Base-by-base conservation (phyloP, 2,888 invertebrate genomes). In the Achlya flavicornis region DNA sequence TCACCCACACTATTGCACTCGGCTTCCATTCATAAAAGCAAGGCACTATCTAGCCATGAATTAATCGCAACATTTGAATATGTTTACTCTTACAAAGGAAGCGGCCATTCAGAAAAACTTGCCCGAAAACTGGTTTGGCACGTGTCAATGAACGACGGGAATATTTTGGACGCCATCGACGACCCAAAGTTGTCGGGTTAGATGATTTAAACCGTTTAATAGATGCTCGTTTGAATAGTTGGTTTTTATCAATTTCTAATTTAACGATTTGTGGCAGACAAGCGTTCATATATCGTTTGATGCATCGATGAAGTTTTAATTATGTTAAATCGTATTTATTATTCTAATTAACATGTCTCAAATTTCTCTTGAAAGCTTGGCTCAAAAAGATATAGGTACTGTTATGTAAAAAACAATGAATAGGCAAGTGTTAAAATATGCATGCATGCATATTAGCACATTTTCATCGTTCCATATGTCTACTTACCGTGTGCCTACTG, bases 51-150 rank as follows among this genome's bases (percentile, higher is more conserved):
- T 86, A 91, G 88, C 92, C 85, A 92, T 93, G 93, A 93, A 93
- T 93, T 93, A 93, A 93, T 93, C 92, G 93, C 93, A 92, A 93
- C 92, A 91, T 93, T 93, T 91, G 91, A 93, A 93, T 93, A 92
- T 91, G 91, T 92, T 92, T 91, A 92, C 91, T 87, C 91, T 90
- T 77, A 92, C 92, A 91, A 91, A 92, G 91, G 93, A 92, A 92
- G 91, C 91, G 88, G 86, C 91, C 93, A 92, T 93, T 93, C 85
- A 92, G 88, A 90, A 92, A 92, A 92, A 90, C 90, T 88, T 76
- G 88, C 87, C 88, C 85, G 83, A 86, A 88, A 93, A 93, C 92
- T 80, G 92, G 93, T 93, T 93, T 86, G 86, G 93, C 93, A 91
- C 93, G 93, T 92, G 93, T 93, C 93, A 93, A 93, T 90, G 93